These are phyloP conservation scores for Calyptommatus sinebrachiatus DNA, from an alignment of 2,113 vertebrate species.

Conservation along the genomic window DNA sequence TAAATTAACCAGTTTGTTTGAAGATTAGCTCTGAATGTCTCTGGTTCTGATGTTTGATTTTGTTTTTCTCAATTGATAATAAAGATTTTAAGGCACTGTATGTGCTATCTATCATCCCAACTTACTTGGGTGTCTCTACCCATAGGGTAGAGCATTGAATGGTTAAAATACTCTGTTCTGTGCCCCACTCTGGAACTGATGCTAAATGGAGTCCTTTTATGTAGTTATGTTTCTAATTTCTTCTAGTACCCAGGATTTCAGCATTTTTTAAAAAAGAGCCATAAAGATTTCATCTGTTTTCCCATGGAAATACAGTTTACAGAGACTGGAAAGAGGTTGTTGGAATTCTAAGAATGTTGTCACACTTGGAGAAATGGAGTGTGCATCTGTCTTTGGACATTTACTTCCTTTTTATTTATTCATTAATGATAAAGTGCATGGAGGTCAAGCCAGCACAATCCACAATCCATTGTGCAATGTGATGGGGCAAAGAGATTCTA, in stretches of 20 bases:
- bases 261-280: not conserved
- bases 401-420: conserved; percentile 1
- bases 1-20: no score
- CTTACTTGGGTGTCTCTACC: no score
- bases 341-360: conserved; percentile 1
- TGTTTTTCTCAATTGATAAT: no score
- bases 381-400: accelerated
- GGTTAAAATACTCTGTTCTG: no score
- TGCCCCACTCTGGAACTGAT: no score
- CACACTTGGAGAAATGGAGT: not conserved
- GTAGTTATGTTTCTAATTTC: not conserved
- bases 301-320: not conserved
- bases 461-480: not conserved
- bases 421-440: conserved; percentile 11
- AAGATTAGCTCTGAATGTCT: no score
- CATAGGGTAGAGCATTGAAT: no score
- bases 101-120: no score
- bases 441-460: not conserved
- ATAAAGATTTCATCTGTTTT: not conserved
- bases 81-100: no score
- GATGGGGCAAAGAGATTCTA: no score
- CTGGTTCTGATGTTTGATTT: no score
- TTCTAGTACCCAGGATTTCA: conserved; percentile 22
- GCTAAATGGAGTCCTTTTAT: not conserved
- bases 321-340: not conserved